These are phyloP conservation scores for Ascaphus truei DNA, from an alignment of 2,113 vertebrate species.

Conservation along the genomic window DNA sequence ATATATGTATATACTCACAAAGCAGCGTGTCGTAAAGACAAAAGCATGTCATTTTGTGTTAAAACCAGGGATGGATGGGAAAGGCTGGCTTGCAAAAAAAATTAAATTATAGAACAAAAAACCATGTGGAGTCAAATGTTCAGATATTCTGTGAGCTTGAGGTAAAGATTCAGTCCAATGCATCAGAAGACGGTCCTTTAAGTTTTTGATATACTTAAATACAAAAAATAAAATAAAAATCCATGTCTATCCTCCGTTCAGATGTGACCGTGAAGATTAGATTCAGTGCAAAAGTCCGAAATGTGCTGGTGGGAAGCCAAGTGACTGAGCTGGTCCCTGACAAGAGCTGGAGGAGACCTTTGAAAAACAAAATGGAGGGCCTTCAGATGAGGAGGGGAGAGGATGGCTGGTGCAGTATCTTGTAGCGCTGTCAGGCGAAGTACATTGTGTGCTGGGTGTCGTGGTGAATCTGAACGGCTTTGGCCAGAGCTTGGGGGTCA, in stretches of 20 bases:
- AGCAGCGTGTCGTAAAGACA: slow-evolving; percentile 56
- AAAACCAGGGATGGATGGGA: slow-evolving; percentile 54
- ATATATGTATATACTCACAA: slow-evolving; percentile 51
- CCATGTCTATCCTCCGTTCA: slow-evolving; percentile 46
- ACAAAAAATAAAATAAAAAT: slow-evolving; percentile 70
- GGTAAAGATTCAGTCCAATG: slow-evolving; percentile 81
- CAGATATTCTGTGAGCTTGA: slow-evolving; percentile 69
- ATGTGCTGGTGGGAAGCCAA: slow-evolving; percentile 84
- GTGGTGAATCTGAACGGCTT: slow-evolving; percentile 98
- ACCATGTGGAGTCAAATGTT: slow-evolving; percentile 68
- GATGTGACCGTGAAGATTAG: slow-evolving; percentile 62
- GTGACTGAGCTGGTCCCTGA: slow-evolving; percentile 55
- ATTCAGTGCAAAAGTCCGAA: slow-evolving; percentile 72
- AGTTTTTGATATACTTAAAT: slow-evolving; percentile 46
- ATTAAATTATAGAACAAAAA: not conserved
- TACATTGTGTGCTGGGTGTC: slow-evolving; percentile 99
- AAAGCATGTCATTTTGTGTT: slow-evolving; percentile 48
- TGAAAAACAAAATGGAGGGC: slow-evolving; percentile 24
- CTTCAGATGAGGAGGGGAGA: slow-evolving; percentile 55
- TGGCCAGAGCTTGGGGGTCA: slow-evolving; percentile 93
- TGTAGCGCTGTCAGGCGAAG: slow-evolving; percentile 80
- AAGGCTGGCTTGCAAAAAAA: slow-evolving; percentile 65
- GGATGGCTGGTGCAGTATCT: slow-evolving; percentile 40
- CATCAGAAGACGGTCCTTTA: slow-evolving; percentile 71
- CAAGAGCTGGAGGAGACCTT: not conserved